Conservation (phyloP, 1,140 invertebrate genomes). For the Zaprionus africanus region DNA sequence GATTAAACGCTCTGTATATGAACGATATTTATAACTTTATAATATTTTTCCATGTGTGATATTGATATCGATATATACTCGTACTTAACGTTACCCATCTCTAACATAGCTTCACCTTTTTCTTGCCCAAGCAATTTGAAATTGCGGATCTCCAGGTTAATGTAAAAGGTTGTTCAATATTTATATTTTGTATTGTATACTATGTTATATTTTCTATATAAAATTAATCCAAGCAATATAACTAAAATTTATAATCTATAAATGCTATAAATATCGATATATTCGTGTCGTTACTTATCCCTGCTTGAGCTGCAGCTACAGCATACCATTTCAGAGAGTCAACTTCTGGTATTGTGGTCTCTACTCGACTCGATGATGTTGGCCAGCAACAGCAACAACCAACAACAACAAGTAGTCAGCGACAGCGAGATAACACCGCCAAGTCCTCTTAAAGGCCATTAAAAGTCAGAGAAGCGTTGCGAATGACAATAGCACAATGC, state of each 20-base stretch:
- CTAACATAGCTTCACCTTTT: not conserved
- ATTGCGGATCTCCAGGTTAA: too few species aligned
- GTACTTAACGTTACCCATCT: not conserved
- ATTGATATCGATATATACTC: not conserved
- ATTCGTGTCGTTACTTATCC: not conserved
- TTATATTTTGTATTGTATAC: not conserved
- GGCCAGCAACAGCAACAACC: too few species aligned
- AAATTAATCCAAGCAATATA: too few species aligned
- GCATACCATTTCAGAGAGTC: not conserved
- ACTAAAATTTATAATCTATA: not conserved
- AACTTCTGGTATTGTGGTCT: conserved; percentile 49
- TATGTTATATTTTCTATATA: too few species aligned
- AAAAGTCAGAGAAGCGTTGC: conserved; percentile 37
- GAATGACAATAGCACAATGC: conserved; percentile 35
- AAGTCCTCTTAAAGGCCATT: conserved; percentile 34
- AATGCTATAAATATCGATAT: not conserved
- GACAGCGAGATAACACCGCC: conserved; percentile 29
- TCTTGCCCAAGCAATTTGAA: too few species aligned
- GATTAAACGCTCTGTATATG: too few species aligned
- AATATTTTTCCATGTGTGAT: not conserved
- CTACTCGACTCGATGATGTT: conserved; percentile 28
- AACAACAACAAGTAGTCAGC: conserved; percentile 29
- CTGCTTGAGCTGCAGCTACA: not conserved
- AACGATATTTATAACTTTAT: not conserved
- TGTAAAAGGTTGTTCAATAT: not conserved